Evolutionary conservation across 2,888 invertebrate species (phyloP).

Genomic region (Gymnoscelis rufifasciata): DNA sequence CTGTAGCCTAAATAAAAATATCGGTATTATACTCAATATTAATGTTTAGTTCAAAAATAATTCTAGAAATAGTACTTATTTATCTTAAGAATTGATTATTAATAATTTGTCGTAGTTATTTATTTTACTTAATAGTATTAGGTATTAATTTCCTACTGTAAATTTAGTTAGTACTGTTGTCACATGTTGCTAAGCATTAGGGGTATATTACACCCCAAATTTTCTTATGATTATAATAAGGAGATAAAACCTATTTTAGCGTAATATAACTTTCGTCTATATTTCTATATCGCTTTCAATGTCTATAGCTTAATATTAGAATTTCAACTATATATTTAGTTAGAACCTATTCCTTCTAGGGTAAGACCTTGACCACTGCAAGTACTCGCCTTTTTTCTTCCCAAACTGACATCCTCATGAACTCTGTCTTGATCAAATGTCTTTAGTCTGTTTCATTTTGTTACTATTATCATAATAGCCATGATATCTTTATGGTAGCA

Average conservation of each 20-base stretch:
- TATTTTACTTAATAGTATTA: too few relatives aligned
- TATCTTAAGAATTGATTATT: neutral
- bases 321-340: slow-evolving; percentile 18
- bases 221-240: slow-evolving; percentile 78
- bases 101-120: too few relatives aligned
- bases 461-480: too few relatives aligned
- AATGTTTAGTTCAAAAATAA: neutral
- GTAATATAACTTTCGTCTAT: slow-evolving; percentile 53
- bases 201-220: slow-evolving; percentile 46
- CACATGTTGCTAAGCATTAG: slow-evolving; percentile 35
- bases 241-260: slow-evolving; percentile 65
- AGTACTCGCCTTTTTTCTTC: too few relatives aligned
- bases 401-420: too few relatives aligned
- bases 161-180: slow-evolving; percentile 25
- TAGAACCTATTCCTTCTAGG: slow-evolving; percentile 8
- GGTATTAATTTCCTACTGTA: too few relatives aligned
- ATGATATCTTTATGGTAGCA: too few relatives aligned
- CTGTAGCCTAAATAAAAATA: slow-evolving; percentile 18
- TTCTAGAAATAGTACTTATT: neutral
- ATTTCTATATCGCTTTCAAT: slow-evolving; percentile 74
- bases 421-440: too few relatives aligned
- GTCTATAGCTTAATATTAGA: slow-evolving; percentile 43
- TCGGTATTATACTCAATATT: slow-evolving; percentile 16
- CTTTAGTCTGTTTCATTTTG: too few relatives aligned
- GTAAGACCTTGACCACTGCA: slow-evolving; percentile 7